Evolutionary conservation across 2,113 vertebrate species (phyloP).

Genomic region (Mesocricetus auratus): DNA sequence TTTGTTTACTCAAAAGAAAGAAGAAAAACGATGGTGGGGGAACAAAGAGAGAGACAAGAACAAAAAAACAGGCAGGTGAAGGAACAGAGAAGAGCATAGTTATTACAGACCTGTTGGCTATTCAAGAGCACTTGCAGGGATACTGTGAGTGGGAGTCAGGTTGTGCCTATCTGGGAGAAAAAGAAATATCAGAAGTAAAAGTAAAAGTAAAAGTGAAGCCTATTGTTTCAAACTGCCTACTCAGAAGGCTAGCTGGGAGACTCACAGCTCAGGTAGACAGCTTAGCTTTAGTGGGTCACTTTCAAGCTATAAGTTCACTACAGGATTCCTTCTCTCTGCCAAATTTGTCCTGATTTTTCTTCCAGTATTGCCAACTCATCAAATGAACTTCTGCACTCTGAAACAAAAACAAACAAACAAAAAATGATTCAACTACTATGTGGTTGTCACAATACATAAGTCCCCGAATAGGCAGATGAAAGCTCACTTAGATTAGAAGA

Average conservation of each 20-base stretch:
- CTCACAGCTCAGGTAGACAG: neutral
- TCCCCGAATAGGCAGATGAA: neutral
- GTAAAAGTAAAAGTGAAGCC: constrained; percentile 9
- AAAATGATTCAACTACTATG: neutral
- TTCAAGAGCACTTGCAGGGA: neutral
- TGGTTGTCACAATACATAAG: neutral
- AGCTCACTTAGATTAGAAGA: neutral
- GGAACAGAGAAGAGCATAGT: neutral
- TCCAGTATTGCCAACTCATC: neutral
- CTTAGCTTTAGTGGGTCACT: neutral
- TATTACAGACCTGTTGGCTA: neutral
- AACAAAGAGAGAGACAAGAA: neutral
- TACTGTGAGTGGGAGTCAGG: neutral
- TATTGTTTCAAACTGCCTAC: neutral
- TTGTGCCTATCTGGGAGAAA: neutral
- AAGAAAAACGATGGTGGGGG: neutral
- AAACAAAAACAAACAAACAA: neutral
- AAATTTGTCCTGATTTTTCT: neutral
- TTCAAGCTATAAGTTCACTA: neutral
- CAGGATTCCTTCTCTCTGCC: neutral
- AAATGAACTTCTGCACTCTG: neutral
- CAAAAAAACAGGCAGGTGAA: no score
- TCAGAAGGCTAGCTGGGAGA: neutral
- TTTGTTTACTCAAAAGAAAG: neutral
- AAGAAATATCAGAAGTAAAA: neutral